These are phyloP conservation scores for Charaxes varanes DNA, from an alignment of 1,140 invertebrate species.

Conservation along the genomic window DNA sequence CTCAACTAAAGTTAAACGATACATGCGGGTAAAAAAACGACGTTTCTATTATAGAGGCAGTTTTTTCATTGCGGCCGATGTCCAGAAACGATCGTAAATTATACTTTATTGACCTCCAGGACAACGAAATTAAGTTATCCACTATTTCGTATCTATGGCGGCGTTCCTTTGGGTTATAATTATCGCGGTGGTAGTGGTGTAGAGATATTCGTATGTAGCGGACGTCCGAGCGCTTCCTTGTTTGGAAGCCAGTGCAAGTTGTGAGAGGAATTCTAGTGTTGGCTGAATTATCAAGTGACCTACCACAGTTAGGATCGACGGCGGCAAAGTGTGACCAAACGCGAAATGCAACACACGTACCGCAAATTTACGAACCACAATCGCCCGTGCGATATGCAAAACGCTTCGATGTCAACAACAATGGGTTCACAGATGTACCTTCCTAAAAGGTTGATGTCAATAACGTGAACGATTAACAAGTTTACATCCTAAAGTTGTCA, in stretches of 20 bases:
- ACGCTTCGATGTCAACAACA: too few relatives aligned
- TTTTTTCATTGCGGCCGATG: conserved; percentile 50
- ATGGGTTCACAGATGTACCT: conserved; percentile 6
- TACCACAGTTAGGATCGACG: conserved; percentile 55
- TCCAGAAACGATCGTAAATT: conserved; percentile 64
- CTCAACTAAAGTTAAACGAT: conserved; percentile 47
- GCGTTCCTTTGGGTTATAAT: conserved; percentile 47
- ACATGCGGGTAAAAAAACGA: conserved; percentile 67
- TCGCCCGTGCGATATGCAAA: too few relatives aligned
- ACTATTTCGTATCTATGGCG: conserved; percentile 41
- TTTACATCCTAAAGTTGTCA: too few relatives aligned
- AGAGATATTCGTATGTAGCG: conserved; percentile 36
- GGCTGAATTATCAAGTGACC: conserved; percentile 50
- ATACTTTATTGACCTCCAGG: conserved; percentile 64
- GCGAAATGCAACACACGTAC: conserved; percentile 52
- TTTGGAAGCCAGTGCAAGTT: conserved; percentile 20
- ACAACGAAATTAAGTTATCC: conserved; percentile 68
- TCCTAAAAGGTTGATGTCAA: conserved; percentile 7
- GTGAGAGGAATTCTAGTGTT: conserved; percentile 37
- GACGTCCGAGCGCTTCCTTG: conserved; percentile 33
- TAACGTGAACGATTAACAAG: too few relatives aligned
- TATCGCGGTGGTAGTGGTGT: conserved; percentile 39
- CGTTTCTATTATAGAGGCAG: conserved; percentile 62
- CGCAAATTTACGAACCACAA: conserved; percentile 44
- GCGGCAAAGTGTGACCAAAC: conserved; percentile 41